These are phyloP conservation scores for Cnemophilus loriae DNA, from an alignment of 2,113 vertebrate species.

Conservation along the genomic window DNA sequence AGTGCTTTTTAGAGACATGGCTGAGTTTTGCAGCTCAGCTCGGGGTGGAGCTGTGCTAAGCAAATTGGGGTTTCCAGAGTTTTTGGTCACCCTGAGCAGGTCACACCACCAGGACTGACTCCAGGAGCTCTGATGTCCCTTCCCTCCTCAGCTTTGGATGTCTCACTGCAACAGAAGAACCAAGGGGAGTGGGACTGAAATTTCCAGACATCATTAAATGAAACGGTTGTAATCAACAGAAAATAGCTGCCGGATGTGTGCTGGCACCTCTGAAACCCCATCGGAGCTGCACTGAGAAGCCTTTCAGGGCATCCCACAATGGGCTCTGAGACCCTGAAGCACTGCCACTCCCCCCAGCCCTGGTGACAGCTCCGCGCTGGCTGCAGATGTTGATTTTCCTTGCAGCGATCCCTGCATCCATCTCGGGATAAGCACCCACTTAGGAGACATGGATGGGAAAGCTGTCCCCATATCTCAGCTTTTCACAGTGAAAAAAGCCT, in stretches of 20 bases:
- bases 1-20: background rate
- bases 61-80: background rate
- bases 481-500: background rate
- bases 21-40: background rate
- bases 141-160: background rate
- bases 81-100: background rate
- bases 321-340: background rate
- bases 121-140: background rate
- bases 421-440: background rate
- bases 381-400: background rate
- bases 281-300: background rate
- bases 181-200: background rate
- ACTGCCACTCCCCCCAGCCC: background rate
- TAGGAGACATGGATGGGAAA: background rate
- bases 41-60: background rate
- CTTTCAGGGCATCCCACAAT: background rate
- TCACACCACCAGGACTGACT: no score
- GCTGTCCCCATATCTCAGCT: conserved; percentile 19
- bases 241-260: background rate
- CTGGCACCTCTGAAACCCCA: background rate
- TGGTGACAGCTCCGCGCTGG: background rate
- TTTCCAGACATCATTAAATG: background rate
- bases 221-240: background rate
- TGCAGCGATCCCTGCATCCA: conserved; percentile 14
- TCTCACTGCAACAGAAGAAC: background rate